Percentiles rank a stretch among this genome's conserved stretches.
phyloP scores from a whole-genome alignment of 2,888 invertebrate genomes.

The Epistrophe eligans region DNA sequence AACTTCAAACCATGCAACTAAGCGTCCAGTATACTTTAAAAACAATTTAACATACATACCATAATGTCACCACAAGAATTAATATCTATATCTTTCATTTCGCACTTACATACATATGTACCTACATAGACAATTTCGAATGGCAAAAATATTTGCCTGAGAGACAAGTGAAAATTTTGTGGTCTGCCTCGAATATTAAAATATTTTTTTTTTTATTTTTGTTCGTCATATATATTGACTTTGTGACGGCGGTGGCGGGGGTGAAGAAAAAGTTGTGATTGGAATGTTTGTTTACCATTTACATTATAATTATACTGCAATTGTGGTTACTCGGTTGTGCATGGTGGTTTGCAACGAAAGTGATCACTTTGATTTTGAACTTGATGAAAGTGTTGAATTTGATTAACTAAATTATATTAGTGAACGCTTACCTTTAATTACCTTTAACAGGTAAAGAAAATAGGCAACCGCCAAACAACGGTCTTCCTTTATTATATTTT shows the following conservation, averaged over 20 bases:
- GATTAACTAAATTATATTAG: too few species aligned
- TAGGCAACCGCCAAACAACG: too few species aligned
- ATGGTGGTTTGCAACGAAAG: conserved; percentile 18
- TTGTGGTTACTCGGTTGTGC: conserved; percentile 24
- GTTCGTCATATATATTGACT: conserved; percentile 13
- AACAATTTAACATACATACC: background rate
- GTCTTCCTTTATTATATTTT: too few species aligned
- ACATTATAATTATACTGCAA: background rate
- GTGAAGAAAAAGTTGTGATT: conserved; percentile 44
- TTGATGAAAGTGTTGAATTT: conserved; percentile 25
- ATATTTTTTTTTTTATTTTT: conserved; percentile 4
- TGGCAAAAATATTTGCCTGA: conserved; percentile 61
- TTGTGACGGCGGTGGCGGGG: conserved; percentile 18
- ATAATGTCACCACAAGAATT: conserved; percentile 16
- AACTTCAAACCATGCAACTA: background rate
- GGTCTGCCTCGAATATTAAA: conserved; percentile 69
- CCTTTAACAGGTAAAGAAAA: too few species aligned
- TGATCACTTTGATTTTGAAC: conserved; percentile 9
- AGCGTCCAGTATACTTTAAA: background rate
- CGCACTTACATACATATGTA: conserved; percentile 5
- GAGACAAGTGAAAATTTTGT: conserved; percentile 67
- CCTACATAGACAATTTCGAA: conserved; percentile 23
- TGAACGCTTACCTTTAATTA: too few species aligned
- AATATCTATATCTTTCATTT: conserved; percentile 15
- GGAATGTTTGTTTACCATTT: conserved; percentile 44